A percentile compares a stretch with the other conserved stretches of the same genome.
phyloP scores from a whole-genome alignment of 2,888 invertebrate species.

The Chironomus tentans region DNA sequence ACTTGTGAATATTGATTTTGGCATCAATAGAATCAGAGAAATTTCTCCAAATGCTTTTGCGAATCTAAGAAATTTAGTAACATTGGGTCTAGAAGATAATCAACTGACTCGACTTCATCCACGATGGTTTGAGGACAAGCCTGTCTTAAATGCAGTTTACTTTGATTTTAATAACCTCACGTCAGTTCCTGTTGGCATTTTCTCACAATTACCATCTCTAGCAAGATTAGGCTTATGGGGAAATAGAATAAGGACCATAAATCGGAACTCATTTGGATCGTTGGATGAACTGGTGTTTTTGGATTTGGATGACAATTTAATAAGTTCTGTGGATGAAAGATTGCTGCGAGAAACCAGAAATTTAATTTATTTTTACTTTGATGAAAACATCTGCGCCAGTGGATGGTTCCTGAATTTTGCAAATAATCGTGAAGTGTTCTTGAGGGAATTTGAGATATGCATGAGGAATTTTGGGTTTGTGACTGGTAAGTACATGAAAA shows the following conservation, averaged over 20 bases:
- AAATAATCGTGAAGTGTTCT: background rate
- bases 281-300: background rate
- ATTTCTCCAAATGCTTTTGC: background rate
- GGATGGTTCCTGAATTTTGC: background rate
- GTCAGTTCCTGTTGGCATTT: background rate
- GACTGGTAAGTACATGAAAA: background rate
- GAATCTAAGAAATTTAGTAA: background rate
- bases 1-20: background rate
- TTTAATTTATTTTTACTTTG: background rate
- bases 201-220: too few species aligned
- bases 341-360: background rate
- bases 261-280: background rate
- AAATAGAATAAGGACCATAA: background rate
- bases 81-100: background rate
- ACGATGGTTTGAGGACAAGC: background rate
- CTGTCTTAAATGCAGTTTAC: background rate
- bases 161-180: background rate
- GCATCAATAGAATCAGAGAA: background rate
- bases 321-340: background rate
- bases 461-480: background rate
- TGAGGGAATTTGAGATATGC: background rate
- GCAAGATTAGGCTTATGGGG: too few species aligned
- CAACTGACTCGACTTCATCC: background rate
- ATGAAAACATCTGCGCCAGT: background rate
- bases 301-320: background rate